Percentiles rank a stretch among this genome's conserved stretches.
Evolutionary conservation across 2,888 invertebrate genomes (phyloP).

Genomic region (Idaea aversata): DNA sequence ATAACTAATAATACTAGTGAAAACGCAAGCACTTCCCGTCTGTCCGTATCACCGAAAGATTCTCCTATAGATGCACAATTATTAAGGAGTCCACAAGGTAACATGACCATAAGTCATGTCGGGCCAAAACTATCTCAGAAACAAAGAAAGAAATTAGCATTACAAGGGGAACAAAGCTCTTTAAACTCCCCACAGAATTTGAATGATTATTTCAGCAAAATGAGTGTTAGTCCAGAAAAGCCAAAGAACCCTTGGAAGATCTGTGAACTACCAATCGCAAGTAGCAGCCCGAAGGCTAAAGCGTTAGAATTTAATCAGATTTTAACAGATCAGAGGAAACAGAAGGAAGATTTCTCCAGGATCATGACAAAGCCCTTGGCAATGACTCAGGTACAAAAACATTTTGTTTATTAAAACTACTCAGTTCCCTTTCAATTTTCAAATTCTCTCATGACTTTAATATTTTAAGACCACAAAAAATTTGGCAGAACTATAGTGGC

Average conservation of each 20-base stretch:
- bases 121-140: conserved; percentile 83
- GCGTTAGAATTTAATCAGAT: conserved; percentile 77
- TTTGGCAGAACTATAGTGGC: no score
- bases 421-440: no score
- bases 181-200: conserved; percentile 39
- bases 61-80: conserved; percentile 42
- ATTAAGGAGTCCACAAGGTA: conserved; percentile 55
- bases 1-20: conserved; percentile 29
- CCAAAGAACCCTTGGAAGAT: conserved; percentile 76
- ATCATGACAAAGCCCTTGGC: conserved; percentile 86
- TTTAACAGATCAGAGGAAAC: conserved; percentile 86
- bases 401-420: no score
- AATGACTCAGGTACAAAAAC: conserved; percentile 84
- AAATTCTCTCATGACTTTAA: no score
- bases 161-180: conserved; percentile 57
- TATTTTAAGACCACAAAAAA: no score
- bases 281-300: conserved; percentile 65
- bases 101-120: conserved; percentile 61
- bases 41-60: conserved; percentile 64
- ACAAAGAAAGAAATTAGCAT: conserved; percentile 81
- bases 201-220: conserved; percentile 51
- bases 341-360: conserved; percentile 85
- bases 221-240: conserved; percentile 59
- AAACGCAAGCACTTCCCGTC: conserved; percentile 45
- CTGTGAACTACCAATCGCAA: conserved; percentile 49